Percentiles rank a stretch among this genome's conserved stretches.
Conservation (phyloP, 2,113 vertebrate species). For the Astur gentilis region DNA sequence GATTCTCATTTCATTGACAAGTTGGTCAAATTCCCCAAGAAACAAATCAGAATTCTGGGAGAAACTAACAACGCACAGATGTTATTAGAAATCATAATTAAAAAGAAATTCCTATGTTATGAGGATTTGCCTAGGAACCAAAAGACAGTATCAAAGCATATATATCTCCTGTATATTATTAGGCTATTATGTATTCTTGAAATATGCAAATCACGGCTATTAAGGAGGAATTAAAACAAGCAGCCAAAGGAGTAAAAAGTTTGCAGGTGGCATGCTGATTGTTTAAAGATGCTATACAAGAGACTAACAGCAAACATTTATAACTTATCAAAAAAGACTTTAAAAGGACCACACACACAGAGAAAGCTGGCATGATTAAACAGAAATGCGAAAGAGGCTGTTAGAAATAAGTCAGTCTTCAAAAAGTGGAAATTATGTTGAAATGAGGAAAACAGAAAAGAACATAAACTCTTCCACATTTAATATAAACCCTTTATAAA, state of each 20-base stretch:
- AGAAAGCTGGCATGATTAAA: slow-evolving; percentile 48
- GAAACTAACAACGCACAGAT: neutral
- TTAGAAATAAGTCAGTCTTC: slow-evolving; percentile 7
- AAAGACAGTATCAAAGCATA: slow-evolving; percentile 4
- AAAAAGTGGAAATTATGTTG: slow-evolving; percentile 17
- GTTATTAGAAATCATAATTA: slow-evolving; percentile 8
- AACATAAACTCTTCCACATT: neutral
- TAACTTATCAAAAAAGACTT: slow-evolving; percentile 9
- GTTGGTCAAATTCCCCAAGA: neutral
- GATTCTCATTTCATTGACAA: neutral
- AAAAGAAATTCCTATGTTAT: neutral
- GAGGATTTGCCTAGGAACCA: slow-evolving; percentile 2
- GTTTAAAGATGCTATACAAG: neutral
- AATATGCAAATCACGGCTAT: slow-evolving; percentile 35
- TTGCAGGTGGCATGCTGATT: slow-evolving; percentile 24
- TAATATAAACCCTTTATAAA: slow-evolving; percentile 12
- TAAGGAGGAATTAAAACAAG: slow-evolving; percentile 31
- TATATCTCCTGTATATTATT: neutral
- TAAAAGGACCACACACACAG: slow-evolving; percentile 40
- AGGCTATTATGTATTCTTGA: neutral
- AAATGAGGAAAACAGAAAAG: slow-evolving; percentile 25
- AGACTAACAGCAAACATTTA: slow-evolving; percentile 12
- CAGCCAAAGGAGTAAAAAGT: slow-evolving; percentile 15
- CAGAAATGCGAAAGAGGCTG: neutral
- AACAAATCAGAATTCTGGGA: neutral